Percentiles rank a stretch among this genome's conserved stretches.
phyloP scores from a whole-genome alignment of 2,797 vertebrate genomes.

The Podargus strigoides region DNA sequence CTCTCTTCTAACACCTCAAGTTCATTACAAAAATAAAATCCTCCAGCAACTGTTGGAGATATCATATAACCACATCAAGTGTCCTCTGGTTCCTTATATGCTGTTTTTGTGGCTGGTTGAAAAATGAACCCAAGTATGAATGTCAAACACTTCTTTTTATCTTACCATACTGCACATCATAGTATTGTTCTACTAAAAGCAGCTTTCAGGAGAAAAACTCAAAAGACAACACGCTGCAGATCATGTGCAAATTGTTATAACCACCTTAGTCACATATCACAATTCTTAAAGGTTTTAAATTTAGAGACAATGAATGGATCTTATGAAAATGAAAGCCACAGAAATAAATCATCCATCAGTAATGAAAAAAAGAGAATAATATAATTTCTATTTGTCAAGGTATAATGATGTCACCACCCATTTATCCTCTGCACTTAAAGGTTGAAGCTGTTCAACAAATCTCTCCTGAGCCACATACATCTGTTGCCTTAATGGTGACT shows the following conservation, averaged over 20 bases:
- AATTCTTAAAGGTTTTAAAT: constrained; percentile 67
- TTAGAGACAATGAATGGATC: constrained; percentile 56
- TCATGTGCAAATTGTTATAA: constrained; percentile 26
- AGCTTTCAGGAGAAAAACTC: constrained; percentile 19
- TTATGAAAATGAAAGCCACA: constrained; percentile 68
- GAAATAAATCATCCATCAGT: constrained; percentile 71
- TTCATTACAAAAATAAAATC: constrained; percentile 23
- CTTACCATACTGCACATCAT: background rate
- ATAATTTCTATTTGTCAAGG: constrained; percentile 76
- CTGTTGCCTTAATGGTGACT: constrained; percentile 68
- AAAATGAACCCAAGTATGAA: constrained; percentile 34
- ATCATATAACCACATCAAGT: constrained; percentile 31
- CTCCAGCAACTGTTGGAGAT: constrained; percentile 23
- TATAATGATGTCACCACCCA: constrained; percentile 78
- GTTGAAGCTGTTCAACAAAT: constrained; percentile 75
- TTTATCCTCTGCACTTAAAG: constrained; percentile 77
- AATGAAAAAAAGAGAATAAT: constrained; percentile 69
- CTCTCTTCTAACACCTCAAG: constrained; percentile 36
- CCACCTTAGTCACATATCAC: background rate
- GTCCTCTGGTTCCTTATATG: constrained; percentile 20
- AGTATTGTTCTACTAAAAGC: constrained; percentile 18
- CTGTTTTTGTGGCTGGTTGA: constrained; percentile 5
- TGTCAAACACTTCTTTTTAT: constrained; percentile 9
- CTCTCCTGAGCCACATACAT: constrained; percentile 70
- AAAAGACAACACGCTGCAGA: constrained; percentile 1